Base-by-base conservation (phyloP, 2,888 invertebrate genomes). In the Phania funesta region DNA sequence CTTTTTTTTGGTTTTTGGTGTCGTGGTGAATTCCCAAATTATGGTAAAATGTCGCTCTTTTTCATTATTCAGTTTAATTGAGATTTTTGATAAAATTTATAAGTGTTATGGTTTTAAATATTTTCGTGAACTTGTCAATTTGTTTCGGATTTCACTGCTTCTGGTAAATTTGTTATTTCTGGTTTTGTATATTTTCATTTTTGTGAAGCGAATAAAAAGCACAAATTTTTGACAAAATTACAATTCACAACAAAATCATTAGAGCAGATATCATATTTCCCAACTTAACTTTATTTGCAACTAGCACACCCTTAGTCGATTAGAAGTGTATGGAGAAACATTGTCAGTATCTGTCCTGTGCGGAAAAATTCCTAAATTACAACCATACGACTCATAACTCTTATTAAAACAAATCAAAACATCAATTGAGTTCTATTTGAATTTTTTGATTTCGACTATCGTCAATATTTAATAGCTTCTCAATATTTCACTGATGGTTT, bases 321-420 rank as follows among this genome's bases (percentile, higher is more conserved):
- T 5, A n/a, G 29, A 11, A 18, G 1, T 16, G 9, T n/a, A n/a
- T 46, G n/a, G 8, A 20, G 18, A 18, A 35, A 22, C 24, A n/a
- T 9, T 50, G 29, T 29, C 5, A 24, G 9, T 20, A 46, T 50
- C 11, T 29, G 35, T 18, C 48, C 16, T 29, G 0, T 26, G 5
- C 4, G 8, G 11, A n/a, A 71, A 56, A 77, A 82, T 74, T 77
- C 77, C 81, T 58, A 67, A 67, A 67, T 29, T 60, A 54, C 44
- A 18, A 38, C 26, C 35, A 24, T 35, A 48, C 46, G 24, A 6
- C 46, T 70, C 70, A 75, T 78, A 78, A 78, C 75, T 78, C 48
- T 44, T 77, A 38, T 64, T n/a, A n/a, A n/a, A 44, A 52, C 64
- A 82, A 82, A 82, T 82, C 82, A 82, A 78, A 82, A 82, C 77